Evolutionary conservation across 2,888 invertebrate species (phyloP), one percentile per base, ranked within the genome.

Genomic region (Leptinotarsa peninsularis): DNA sequence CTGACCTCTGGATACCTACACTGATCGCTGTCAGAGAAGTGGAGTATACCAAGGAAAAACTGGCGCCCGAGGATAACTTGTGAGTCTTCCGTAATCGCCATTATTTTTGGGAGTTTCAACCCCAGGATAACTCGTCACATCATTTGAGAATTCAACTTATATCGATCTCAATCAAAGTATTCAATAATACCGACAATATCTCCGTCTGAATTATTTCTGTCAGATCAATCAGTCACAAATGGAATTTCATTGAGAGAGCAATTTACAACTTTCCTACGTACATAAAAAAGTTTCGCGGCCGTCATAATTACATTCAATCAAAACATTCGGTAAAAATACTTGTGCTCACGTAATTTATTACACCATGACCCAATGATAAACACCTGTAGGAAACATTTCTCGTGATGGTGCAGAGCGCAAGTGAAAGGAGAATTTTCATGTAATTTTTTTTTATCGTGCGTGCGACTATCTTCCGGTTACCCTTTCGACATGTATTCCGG

Each of bases 341-440:
- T 58, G 23, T 14, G 23, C 23, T 58, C 23, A 58, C 58, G 58
- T 14, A 58, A 58, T 15, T 23, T 15, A 21, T 58, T 58, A 58
- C 58, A 58, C 58, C 58, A 58, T 58, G 58, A 58, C 58, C 58
- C 58, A 58, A 23, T 23, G 58, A 14, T 27, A 58, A 58, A 58
- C 14, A 13, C 54, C 54, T 54, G 54, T 54, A 18, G 58, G 58
- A 27, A 58, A 58, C 58, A 58, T 23, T 58, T 23, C 58, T 58
- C 18, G 14, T 21, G 13, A 21, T 21, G 27, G 23, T 58, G 23
- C 58, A 58, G 23, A 58, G 15, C 58, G 21, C 4, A 58, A 58
- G 58, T 58, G 58, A 58, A 58, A 58, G 58, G 58, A 58, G 23
- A 58, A 23, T 18, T 21, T 58, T 58, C 58, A 23, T 58, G 58